phyloP scores from a whole-genome alignment of 2,888 invertebrate species.

The Ligdia adustata region DNA sequence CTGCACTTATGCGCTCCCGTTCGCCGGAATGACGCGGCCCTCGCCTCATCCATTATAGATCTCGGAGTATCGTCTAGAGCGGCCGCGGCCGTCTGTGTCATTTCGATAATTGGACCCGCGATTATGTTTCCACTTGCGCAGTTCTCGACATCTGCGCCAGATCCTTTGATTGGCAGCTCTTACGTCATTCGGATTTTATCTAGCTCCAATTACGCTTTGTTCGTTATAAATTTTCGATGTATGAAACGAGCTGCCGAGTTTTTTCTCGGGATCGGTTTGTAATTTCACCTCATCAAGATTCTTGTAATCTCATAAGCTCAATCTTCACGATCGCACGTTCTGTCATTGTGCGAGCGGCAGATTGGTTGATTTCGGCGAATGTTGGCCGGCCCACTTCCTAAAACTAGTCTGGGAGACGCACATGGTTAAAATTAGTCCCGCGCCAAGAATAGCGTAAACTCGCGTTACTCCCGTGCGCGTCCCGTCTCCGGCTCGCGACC shows the following conservation, averaged over 20 bases:
- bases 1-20: conserved; percentile 74
- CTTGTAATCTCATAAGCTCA: not conserved
- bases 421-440: conserved; percentile 82
- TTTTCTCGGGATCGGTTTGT: conserved; percentile 17
- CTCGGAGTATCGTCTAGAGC: conserved; percentile 67
- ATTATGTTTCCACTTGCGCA: conserved; percentile 66
- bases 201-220: conserved; percentile 63
- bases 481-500: conserved; percentile 66
- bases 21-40: conserved; percentile 72
- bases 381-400: conserved; percentile 78
- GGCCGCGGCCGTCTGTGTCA: conserved; percentile 61
- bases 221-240: conserved; percentile 31
- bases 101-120: conserved; percentile 78
- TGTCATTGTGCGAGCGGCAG: conserved; percentile 36
- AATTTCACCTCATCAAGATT: conserved; percentile 11
- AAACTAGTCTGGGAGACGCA: conserved; percentile 81
- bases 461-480: conserved; percentile 43
- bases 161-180: conserved; percentile 71
- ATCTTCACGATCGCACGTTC: conserved; percentile 28
- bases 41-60: conserved; percentile 83
- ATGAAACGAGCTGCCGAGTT: conserved; percentile 20
- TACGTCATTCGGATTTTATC: conserved; percentile 67
- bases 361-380: conserved; percentile 54
- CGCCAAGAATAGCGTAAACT: conserved; percentile 81
- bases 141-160: conserved; percentile 71